Evolutionary conservation across 2,113 vertebrate genomes (phyloP), one percentile per base, ranked within the genome.

Genomic region (Haemorhous mexicanus): DNA sequence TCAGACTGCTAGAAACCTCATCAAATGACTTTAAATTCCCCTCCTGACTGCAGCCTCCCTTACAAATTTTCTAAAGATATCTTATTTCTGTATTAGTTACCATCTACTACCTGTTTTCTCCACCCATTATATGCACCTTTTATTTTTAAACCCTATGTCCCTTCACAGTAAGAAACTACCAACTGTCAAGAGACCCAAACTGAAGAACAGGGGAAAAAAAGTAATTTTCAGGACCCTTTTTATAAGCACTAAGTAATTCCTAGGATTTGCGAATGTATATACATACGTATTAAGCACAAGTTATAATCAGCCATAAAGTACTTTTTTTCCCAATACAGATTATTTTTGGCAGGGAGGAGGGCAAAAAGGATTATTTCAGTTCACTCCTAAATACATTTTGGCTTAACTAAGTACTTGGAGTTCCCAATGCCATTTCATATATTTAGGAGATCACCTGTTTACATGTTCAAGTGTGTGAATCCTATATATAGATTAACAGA

Each of bases 391-490:
- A 93, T 82, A 61, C 80, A 50, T 86, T 93, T 90, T 93, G 88
- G 80, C 66, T 96, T 92, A 93, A 93, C n/a, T 75, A 90, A 94
- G 96, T 89, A 97, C 94, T 89, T 74, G 66, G 93, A 94, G 92
- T 93, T 84, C 59, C 95, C 93, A 92, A 39, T 43, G n/a, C 67
- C 84, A 95, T 91, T 93, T 93, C 78, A 93, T 89, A 93, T 94
- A 95, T 97, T 96, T 96, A 97, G 97, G 93, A 79, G 84, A 93
- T 95, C 95, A 96, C 78, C 93, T 97, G 96, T 96, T 97, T 93
- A 97, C 92, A 21, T 96, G 62, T 55, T 50, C 90, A 88, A 97
- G 76, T 95, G 93, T 92, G 62, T 95, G 83, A 83, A 96, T 86
- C 87, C 96, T 97, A 94, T 96, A 96, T 87, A 97, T 94, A 98